Evolutionary conservation across 2,113 vertebrate species (phyloP).

Genomic region (Oreochromis tanganicae): DNA sequence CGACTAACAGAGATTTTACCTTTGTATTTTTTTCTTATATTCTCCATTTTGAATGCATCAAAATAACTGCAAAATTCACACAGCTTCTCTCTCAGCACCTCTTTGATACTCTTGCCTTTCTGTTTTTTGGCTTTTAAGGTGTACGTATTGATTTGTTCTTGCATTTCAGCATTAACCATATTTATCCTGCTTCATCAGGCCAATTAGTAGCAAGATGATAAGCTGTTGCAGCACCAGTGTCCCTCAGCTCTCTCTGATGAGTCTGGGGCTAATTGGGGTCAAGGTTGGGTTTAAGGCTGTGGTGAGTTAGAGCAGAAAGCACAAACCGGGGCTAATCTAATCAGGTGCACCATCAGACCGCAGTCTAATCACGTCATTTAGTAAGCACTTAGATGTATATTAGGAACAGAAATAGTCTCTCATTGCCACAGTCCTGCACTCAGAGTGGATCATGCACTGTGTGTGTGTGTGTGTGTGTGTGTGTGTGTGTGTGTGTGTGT

Average conservation of each 20-base stretch:
- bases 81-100: neutral
- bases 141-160: slow-evolving; percentile 4
- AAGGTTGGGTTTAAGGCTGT: slow-evolving; percentile 70
- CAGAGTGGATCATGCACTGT: slow-evolving; percentile 7
- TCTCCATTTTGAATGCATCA: fast-evolving
- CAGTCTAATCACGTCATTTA: slow-evolving; percentile 73
- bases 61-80: neutral
- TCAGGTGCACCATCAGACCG: slow-evolving; percentile 70
- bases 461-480: neutral
- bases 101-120: neutral
- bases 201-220: slow-evolving; percentile 66
- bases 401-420: slow-evolving; percentile 52
- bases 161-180: slow-evolving; percentile 35
- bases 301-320: slow-evolving; percentile 54
- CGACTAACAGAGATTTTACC: neutral
- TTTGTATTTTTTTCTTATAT: neutral
- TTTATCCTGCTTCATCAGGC: slow-evolving; percentile 62
- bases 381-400: slow-evolving; percentile 60
- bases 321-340: slow-evolving; percentile 64
- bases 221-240: slow-evolving; percentile 40
- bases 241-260: slow-evolving; percentile 60
- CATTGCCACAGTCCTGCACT: slow-evolving; percentile 24
- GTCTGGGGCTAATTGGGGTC: slow-evolving; percentile 72
- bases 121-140: neutral
- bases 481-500: neutral